A percentile compares a stretch with the other conserved stretches of the same genome.
Conservation (phyloP, 1,140 invertebrate genomes). For the Zaprionus davidi region DNA sequence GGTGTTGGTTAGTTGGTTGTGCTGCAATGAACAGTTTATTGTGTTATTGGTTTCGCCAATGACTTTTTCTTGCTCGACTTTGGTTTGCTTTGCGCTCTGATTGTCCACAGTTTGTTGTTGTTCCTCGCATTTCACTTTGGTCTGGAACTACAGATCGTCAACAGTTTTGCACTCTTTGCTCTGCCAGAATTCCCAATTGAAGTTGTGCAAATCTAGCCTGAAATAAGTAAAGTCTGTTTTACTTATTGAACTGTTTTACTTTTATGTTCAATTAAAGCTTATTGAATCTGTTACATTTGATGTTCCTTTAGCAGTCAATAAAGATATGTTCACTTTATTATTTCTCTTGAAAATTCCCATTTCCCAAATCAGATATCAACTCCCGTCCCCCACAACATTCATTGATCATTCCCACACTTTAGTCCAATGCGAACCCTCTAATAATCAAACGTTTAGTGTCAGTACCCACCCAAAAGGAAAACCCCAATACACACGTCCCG, state of each 20-base stretch:
- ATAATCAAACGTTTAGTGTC: slow-evolving; percentile 73
- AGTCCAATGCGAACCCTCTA: slow-evolving; percentile 54
- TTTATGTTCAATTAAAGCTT: neutral
- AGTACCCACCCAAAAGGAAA: slow-evolving; percentile 28
- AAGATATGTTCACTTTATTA: slow-evolving; percentile 3
- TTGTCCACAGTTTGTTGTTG: slow-evolving; percentile 36
- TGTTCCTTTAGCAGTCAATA: neutral
- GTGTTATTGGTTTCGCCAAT: slow-evolving; percentile 81
- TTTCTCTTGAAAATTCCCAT: slow-evolving; percentile 18
- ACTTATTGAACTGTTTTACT: neutral
- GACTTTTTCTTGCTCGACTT: slow-evolving; percentile 55
- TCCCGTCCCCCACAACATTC: neutral
- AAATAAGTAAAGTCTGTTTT: neutral
- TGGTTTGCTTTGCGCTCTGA: slow-evolving; percentile 63
- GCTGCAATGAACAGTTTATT: slow-evolving; percentile 70
- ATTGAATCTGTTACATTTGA: neutral
- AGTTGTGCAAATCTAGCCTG: too few species aligned
- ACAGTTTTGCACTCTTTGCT: too few species aligned
- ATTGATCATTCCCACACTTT: slow-evolving; percentile 18
- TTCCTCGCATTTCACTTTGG: neutral
- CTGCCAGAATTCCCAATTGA: too few species aligned
- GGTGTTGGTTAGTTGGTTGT: slow-evolving; percentile 7
- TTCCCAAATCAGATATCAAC: slow-evolving; percentile 27
- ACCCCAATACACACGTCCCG: slow-evolving; percentile 19
- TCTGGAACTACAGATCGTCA: too few species aligned